phyloP scores from a whole-genome alignment of 2,113 vertebrate genomes.

The Genyomyrus donnyi region DNA sequence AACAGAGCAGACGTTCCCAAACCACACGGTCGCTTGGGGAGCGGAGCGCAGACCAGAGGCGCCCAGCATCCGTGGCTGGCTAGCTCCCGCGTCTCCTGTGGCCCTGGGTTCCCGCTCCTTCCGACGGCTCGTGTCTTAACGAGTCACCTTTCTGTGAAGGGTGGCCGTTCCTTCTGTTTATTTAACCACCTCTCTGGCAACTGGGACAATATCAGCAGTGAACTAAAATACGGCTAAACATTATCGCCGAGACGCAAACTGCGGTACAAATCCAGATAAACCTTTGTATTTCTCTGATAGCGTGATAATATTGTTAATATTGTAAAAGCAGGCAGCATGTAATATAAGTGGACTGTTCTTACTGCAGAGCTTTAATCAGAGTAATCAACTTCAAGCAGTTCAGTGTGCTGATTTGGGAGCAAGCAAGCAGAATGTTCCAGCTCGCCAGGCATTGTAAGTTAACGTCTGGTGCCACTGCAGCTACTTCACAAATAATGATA shows the following conservation, averaged over 20 bases:
- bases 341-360: not conserved
- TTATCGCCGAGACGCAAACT: slow-evolving; percentile 37
- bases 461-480: slow-evolving; percentile 52
- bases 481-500: slow-evolving; percentile 35
- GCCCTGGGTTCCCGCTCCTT: not conserved
- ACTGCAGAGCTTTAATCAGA: slow-evolving; percentile 39
- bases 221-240: slow-evolving; percentile 28
- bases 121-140: not conserved
- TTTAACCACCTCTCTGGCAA: not conserved
- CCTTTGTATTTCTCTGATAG: slow-evolving; percentile 19
- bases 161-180: slow-evolving; percentile 19
- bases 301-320: slow-evolving; percentile 7
- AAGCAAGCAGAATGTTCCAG: slow-evolving; percentile 51
- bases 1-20: slow-evolving; percentile 49
- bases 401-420: slow-evolving; percentile 50
- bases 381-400: slow-evolving; percentile 39
- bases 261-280: slow-evolving; percentile 38
- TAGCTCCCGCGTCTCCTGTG: slow-evolving; percentile 41
- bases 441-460: slow-evolving; percentile 45
- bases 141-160: not conserved
- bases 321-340: not conserved
- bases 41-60: slow-evolving; percentile 50
- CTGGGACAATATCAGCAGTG: slow-evolving; percentile 28
- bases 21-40: slow-evolving; percentile 59
- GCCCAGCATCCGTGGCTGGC: slow-evolving; percentile 55